Evolutionary conservation across 2,888 invertebrate genomes (phyloP).

Genomic region (Spodoptera picta): DNA sequence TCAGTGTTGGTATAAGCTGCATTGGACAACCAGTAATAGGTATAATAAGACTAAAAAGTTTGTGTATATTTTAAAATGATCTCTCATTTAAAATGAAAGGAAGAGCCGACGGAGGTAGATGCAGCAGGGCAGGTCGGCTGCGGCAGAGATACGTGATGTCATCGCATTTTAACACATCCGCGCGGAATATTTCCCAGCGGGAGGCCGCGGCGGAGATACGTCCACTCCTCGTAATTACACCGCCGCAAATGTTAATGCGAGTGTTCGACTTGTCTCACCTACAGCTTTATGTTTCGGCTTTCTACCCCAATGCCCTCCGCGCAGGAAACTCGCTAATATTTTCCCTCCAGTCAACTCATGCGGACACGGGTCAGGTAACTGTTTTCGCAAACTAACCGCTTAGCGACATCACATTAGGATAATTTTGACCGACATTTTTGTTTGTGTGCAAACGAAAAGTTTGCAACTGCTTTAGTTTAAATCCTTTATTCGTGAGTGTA

Average conservation of each 20-base stretch:
- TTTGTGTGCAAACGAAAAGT: conserved; percentile 8
- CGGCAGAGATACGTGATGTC: conserved; percentile 53
- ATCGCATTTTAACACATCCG: conserved; percentile 62
- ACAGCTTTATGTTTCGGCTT: conserved; percentile 35
- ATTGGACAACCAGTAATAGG: no score
- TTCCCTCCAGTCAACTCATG: conserved; percentile 24
- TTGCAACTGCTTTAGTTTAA: conserved; percentile 6
- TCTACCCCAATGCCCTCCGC: conserved; percentile 21
- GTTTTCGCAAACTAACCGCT: conserved; percentile 35
- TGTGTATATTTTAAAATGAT: no score
- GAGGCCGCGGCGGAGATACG: conserved; percentile 33
- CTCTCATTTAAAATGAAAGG: no score
- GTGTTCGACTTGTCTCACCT: conserved; percentile 31
- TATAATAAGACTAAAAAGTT: no score
- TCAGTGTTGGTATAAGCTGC: no score
- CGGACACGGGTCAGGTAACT: conserved; percentile 30
- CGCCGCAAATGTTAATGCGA: conserved; percentile 52
- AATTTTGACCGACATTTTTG: conserved; percentile 27
- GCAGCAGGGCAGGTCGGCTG: neutral
- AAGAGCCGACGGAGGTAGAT: no score
- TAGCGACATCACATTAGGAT: conserved; percentile 25
- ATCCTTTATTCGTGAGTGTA: conserved; percentile 11
- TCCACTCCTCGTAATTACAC: conserved; percentile 69
- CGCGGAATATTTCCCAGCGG: conserved; percentile 62
- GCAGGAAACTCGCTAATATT: conserved; percentile 30